These are phyloP conservation scores for Prenolepis imparis DNA, from an alignment of 2,888 invertebrate species.

Conservation along the genomic window DNA sequence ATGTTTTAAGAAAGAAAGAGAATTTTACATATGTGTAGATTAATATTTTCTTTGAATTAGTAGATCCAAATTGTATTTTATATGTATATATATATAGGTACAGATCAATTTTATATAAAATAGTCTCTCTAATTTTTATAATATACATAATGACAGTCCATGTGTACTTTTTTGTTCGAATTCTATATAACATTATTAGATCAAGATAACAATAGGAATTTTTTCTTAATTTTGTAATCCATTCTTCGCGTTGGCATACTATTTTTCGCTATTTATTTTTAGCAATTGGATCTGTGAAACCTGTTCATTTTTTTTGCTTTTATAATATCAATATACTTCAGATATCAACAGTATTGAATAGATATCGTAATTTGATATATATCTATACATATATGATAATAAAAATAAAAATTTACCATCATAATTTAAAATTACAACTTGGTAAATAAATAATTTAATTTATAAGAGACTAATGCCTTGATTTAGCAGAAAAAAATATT, in stretches of 20 bases:
- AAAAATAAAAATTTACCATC: neutral
- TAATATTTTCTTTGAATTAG: neutral
- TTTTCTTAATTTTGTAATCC: neutral
- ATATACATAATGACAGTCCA: neutral
- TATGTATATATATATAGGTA: neutral
- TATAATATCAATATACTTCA: neutral
- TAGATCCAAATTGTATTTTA: neutral
- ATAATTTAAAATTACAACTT: neutral
- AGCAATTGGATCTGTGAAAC: neutral
- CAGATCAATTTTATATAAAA: neutral
- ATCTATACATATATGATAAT: neutral
- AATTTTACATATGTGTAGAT: neutral
- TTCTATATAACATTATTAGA: neutral
- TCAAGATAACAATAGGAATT: neutral
- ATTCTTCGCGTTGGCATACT: neutral
- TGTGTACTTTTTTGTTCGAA: neutral
- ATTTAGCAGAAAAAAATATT: neutral
- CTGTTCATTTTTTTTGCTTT: neutral
- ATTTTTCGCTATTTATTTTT: neutral
- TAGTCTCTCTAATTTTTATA: neutral
- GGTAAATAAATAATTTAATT: neutral
- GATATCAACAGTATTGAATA: neutral
- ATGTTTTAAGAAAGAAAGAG: too few relatives aligned
- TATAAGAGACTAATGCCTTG: neutral
- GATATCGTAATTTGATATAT: neutral